Evolutionary conservation across 2,888 invertebrate genomes (phyloP), one percentile per base, ranked within the genome.

Genomic region (Tetragonula carbonaria): DNA sequence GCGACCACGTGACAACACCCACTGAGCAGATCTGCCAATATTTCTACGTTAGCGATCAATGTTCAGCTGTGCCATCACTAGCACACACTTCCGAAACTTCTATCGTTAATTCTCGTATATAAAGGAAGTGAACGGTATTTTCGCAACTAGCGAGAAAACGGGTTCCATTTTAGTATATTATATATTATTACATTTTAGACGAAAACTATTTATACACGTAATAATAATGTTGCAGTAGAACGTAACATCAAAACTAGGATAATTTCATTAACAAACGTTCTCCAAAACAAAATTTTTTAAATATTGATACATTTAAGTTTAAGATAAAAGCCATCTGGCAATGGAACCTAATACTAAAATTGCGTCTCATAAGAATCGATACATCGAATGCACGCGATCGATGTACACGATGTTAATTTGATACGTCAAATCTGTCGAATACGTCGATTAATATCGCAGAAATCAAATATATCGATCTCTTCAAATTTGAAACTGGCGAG

Each of bases 11-110:
- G 96, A 96, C 95, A 95, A 95, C 96, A 96, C 96, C 95, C 95
- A 95, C 96, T 96, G 96, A 96, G 95, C 96, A 96, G 96, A 96
- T 96, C 96, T 95, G 96, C 96, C 95, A 95, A 95, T 95, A 91
- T 93, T 92, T 92, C 92, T 93, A 93, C 94, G 93, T 93, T 94
- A 95, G 95, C 95, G 95, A 96, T 96, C 96, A 95, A 96, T 96
- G 96, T 95, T 95, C 96, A 95, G 95, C 95, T 95, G 95, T 95
- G 95, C 95, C 95, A 95, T 95, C 95, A 96, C 95, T 93, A 95
- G 95, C 95, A 95, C 95, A 95, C 95, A 95, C 95, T 95, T 95
- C 95, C 95, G 83, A 80, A 0, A 45, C 0, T 0, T 0, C 0
- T 0, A 0, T 0, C 1, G 0, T 8, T 2, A 51, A 2, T 33